Conservation (phyloP, 2,888 invertebrate genomes). For the Anodontia alba region DNA sequence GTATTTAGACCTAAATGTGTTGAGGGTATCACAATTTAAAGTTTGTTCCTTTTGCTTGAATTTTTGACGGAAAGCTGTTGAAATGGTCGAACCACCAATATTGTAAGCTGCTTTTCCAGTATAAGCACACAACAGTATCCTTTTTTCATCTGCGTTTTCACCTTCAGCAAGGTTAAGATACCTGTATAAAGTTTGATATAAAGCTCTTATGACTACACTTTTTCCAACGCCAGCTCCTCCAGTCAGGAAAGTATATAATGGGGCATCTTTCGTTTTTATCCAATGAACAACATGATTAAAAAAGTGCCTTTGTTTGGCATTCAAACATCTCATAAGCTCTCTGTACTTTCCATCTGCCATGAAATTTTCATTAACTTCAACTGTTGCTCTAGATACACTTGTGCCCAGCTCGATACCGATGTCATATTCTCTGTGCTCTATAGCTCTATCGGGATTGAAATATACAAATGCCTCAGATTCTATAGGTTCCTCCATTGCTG, state of each 20-base stretch:
- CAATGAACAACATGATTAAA: slow-evolving; percentile 21
- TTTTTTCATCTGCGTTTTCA: slow-evolving; percentile 52
- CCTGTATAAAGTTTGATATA: no score
- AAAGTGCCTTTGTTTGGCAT: slow-evolving; percentile 5
- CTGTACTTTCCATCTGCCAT: background rate
- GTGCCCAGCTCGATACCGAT: background rate
- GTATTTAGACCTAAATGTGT: slow-evolving; percentile 51
- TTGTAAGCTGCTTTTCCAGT: slow-evolving; percentile 57
- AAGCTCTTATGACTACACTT: no score
- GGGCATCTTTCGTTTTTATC: slow-evolving; percentile 14
- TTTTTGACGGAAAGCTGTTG: slow-evolving; percentile 45
- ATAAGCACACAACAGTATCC: slow-evolving; percentile 54
- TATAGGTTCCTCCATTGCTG: slow-evolving; percentile 27
- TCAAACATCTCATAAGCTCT: background rate
- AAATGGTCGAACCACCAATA: slow-evolving; percentile 53
- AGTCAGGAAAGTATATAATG: slow-evolving; percentile 14
- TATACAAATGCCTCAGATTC: background rate
- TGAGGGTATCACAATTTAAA: slow-evolving; percentile 44
- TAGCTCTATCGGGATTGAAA: background rate
- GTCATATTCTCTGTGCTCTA: background rate
- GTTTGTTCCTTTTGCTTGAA: slow-evolving; percentile 39
- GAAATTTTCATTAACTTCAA: slow-evolving; percentile 1
- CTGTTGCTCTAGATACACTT: background rate
- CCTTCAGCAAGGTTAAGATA: slow-evolving; percentile 37
- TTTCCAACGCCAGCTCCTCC: slow-evolving; percentile 25